A percentile compares a stretch with the other conserved stretches of the same genome.
These are phyloP conservation scores for Atherinomorus stipes DNA, from an alignment of 2,113 vertebrate species.

Conservation along the genomic window DNA sequence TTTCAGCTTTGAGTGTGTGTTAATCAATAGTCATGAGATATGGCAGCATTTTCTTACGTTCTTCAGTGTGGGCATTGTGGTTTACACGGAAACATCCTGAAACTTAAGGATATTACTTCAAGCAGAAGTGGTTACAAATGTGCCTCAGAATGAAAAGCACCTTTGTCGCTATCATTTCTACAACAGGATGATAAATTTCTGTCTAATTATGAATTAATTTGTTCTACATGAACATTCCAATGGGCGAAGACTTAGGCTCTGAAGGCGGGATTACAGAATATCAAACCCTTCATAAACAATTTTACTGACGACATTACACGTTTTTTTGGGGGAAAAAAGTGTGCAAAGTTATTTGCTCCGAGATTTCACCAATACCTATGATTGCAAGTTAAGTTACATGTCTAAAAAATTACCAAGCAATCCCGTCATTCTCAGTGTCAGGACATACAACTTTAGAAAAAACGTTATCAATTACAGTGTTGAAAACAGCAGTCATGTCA, in stretches of 20 bases:
- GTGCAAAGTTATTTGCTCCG: too few species aligned
- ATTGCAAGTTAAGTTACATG: too few species aligned
- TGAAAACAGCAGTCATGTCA: not conserved
- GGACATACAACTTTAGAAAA: not conserved
- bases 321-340: too few species aligned
- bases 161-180: not conserved
- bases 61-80: not conserved
- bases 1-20: constrained; percentile 28
- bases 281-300: too few species aligned
- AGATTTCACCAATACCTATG: too few species aligned
- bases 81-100: not conserved
- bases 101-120: not conserved
- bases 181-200: not conserved
- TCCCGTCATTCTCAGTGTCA: not conserved
- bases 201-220: too few species aligned
- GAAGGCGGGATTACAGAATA: too few species aligned
- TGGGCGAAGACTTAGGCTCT: too few species aligned
- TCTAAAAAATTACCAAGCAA: not conserved
- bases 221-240: too few species aligned
- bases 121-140: constrained; percentile 13
- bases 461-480: not conserved
- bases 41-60: not conserved
- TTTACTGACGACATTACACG: too few species aligned
- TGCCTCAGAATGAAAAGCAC: not conserved
- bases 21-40: constrained; percentile 38